Base-by-base conservation (phyloP, 2,888 invertebrate species). In the Lordiphosa fenestrarum region DNA sequence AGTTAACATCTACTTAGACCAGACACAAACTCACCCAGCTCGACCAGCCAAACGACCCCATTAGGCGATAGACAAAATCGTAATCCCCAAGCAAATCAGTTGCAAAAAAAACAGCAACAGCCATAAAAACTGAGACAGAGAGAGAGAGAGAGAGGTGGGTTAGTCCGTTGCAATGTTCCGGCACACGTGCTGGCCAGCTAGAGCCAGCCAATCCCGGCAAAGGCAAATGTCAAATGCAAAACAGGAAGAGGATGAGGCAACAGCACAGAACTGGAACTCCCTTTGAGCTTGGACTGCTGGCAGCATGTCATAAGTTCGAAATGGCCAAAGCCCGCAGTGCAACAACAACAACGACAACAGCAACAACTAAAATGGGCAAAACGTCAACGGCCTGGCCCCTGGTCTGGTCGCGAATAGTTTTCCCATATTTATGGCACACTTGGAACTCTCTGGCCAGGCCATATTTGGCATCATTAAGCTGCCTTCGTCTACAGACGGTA, bases 61-160 rank as follows among this genome's bases (percentile, higher is more conserved):
- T 66, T 66, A 68, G 68, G 55, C 53, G 62, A 62, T 66, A 51
- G 55, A 66, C 66, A 69, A 56, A 63, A 68, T 66, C 64, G 54
- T 65, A 69, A 69, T 69, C 70, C 70, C 66, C 53, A 65, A 70
- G 69, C 66, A 70, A 69, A 70, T 69, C 69, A 70, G 69, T 68
- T 44, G 48, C 58, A 67, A 51, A 53, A 49, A 41, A 62, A 52
- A 52, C 41, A 53, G 12, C 38, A 12, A 46, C 38, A 47, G 47
- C 53, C 59, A 58, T 61, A 40, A 63, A 64, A 67, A 50, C 50
- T 46, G 41, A 49, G 47, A 48, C 52, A 56, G 35, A 7, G n/a
- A 39, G 33, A 50, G 10, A n/a, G n/a, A n/a, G n/a, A n/a, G n/a
- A n/a, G n/a, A n/a, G 13, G 10, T 4, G 19, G 2, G 19, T 33